Evolutionary conservation across 2,888 invertebrate species (phyloP).

Genomic region (Flabesymbios commensalis): DNA sequence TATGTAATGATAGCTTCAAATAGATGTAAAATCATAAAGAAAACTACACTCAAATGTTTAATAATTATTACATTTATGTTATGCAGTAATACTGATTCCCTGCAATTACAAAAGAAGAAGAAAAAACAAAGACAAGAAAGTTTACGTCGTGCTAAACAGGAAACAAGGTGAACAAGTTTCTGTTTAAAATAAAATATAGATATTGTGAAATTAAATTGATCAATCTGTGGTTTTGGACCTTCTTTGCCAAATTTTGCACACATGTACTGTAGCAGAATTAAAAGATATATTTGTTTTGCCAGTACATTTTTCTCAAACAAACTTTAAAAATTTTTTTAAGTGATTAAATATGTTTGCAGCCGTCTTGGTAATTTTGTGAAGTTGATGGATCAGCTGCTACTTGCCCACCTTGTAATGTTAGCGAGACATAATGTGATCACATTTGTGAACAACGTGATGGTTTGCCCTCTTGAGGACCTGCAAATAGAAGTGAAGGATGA

Average conservation of each 20-base stretch:
- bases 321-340: neutral
- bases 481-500: no score
- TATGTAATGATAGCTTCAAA: no score
- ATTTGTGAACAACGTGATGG: slow-evolving; percentile 48
- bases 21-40: no score
- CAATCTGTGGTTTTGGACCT: no score
- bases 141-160: slow-evolving; percentile 48
- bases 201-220: no score
- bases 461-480: no score
- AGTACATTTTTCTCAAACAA: neutral
- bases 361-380: slow-evolving; percentile 57
- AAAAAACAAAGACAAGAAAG: slow-evolving; percentile 52
- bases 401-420: slow-evolving; percentile 54
- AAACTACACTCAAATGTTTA: no score
- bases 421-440: slow-evolving; percentile 46
- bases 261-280: neutral
- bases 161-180: slow-evolving; percentile 43
- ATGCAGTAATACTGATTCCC: slow-evolving; percentile 55
- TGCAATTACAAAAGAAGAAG: slow-evolving; percentile 53
- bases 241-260: no score
- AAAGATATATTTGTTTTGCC: neutral
- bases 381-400: slow-evolving; percentile 55
- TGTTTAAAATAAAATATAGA: no score
- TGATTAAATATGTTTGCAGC: slow-evolving; percentile 28
- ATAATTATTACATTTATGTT: no score